A percentile compares a stretch with the other conserved stretches of the same genome.
Evolutionary conservation across 2,888 invertebrate species (phyloP).

Genomic region (Eupithecia subfuscata): DNA sequence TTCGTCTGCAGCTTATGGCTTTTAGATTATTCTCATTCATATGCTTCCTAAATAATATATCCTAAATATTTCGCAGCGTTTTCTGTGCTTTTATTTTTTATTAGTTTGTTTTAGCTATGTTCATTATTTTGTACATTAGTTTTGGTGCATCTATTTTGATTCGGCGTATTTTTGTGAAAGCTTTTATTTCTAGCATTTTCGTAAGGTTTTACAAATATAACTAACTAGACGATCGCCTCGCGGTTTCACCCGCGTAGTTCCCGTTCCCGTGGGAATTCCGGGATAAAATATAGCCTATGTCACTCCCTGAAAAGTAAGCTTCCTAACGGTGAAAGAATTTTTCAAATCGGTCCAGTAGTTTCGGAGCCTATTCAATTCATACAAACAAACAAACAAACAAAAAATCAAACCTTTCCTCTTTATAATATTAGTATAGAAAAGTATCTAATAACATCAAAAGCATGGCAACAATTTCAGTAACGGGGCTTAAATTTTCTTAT

Average conservation of each 20-base stretch:
- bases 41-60: conserved; percentile 55
- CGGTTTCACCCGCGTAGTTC: too few relatives aligned
- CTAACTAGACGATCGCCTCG: too few relatives aligned
- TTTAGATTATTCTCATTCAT: conserved; percentile 69
- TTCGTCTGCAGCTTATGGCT: conserved; percentile 77
- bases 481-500: background rate
- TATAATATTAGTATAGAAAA: too few relatives aligned
- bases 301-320: too few relatives aligned
- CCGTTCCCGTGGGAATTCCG: too few relatives aligned
- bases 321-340: too few relatives aligned
- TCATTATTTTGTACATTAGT: conserved; percentile 33
- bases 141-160: conserved; percentile 28
- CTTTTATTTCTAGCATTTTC: background rate
- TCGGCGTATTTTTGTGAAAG: conserved; percentile 8
- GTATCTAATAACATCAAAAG: too few relatives aligned
- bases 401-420: too few relatives aligned
- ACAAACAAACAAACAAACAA: too few relatives aligned
- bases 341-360: too few relatives aligned
- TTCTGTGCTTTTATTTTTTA: conserved; percentile 40
- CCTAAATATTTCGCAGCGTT: conserved; percentile 42
- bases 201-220: background rate
- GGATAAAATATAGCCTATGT: too few relatives aligned
- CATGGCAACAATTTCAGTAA: background rate
- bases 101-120: conserved; percentile 36
- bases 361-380: too few relatives aligned